These are phyloP conservation scores for Oasisia sp. DNA, from an alignment of 2,888 invertebrate species.

Conservation along the genomic window DNA sequence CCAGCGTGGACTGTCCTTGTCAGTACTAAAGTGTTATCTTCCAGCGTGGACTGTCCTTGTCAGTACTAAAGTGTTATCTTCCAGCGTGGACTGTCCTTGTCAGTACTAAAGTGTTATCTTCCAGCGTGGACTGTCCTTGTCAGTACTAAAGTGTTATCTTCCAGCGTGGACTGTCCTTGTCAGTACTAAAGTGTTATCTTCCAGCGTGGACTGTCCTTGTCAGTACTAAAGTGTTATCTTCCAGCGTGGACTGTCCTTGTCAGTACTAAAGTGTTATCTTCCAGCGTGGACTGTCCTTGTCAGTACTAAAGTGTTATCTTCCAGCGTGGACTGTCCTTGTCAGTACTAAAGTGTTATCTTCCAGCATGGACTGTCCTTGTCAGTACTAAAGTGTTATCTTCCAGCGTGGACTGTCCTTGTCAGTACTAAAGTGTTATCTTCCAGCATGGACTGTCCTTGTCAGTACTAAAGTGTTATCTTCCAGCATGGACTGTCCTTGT, in stretches of 20 bases:
- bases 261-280: not conserved
- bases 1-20: not conserved
- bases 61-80: not conserved
- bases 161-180: not conserved
- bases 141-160: not conserved
- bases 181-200: no score
- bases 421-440: not conserved
- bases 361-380: not conserved
- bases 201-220: not conserved
- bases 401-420: not conserved
- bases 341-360: not conserved
- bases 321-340: not conserved
- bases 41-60: not conserved
- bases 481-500: not conserved
- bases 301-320: not conserved
- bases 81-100: not conserved
- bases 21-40: not conserved
- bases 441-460: not conserved
- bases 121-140: not conserved
- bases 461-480: not conserved
- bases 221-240: not conserved
- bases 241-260: not conserved
- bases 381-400: not conserved
- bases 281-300: not conserved
- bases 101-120: not conserved